Evolutionary conservation across 2,888 invertebrate species (phyloP).

Genomic region (Eretmocerus hayati): DNA sequence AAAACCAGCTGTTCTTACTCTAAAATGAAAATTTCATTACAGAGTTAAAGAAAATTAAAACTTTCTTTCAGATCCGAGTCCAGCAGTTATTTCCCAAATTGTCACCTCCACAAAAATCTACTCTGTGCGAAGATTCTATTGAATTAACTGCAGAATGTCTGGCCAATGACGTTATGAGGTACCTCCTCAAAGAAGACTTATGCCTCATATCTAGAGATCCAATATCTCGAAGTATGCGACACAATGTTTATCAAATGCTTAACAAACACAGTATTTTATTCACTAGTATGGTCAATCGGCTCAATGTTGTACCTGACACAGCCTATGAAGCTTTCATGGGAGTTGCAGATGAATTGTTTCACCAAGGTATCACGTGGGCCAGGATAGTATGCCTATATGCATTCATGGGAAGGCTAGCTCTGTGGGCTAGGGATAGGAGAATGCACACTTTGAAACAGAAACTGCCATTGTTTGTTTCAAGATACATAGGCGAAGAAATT

Average conservation of each 20-base stretch:
- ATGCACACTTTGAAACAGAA: slow-evolving; percentile 41
- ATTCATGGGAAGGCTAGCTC: slow-evolving; percentile 45
- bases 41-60: no score
- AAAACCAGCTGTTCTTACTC: no score
- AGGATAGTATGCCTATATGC: slow-evolving; percentile 46
- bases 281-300: slow-evolving; percentile 47
- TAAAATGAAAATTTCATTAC: no score
- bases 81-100: slow-evolving; percentile 42
- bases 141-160: slow-evolving; percentile 40
- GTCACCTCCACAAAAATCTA: slow-evolving; percentile 33
- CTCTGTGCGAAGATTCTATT: slow-evolving; percentile 37
- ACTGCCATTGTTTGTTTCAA: slow-evolving; percentile 44
- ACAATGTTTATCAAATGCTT: slow-evolving; percentile 46
- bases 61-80: slow-evolving; percentile 36
- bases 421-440: slow-evolving; percentile 43
- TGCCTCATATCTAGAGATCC: slow-evolving; percentile 44
- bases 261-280: slow-evolving; percentile 48
- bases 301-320: slow-evolving; percentile 45
- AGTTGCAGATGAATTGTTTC: slow-evolving; percentile 48
- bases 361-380: slow-evolving; percentile 47
- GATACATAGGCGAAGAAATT: slow-evolving; percentile 45
- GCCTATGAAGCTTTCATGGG: slow-evolving; percentile 44
- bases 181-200: slow-evolving; percentile 42
- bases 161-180: slow-evolving; percentile 42
- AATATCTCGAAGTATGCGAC: slow-evolving; percentile 46